Base-by-base conservation (phyloP, 2,113 vertebrate species). In the Morone chrysops region DNA sequence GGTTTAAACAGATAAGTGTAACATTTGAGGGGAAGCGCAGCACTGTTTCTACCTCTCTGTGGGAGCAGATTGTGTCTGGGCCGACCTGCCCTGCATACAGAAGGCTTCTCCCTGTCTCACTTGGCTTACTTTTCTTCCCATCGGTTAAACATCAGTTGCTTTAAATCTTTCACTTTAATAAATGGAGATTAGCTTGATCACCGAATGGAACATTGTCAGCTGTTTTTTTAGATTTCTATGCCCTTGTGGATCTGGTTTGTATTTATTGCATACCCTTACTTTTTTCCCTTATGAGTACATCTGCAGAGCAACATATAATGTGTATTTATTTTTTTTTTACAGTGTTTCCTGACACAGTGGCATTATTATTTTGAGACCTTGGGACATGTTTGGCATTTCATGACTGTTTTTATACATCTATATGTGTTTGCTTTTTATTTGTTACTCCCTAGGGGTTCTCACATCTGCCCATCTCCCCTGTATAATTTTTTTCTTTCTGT, bases 331-430 rank as follows among this genome's bases (percentile, higher is more conserved):
- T 0, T 31, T 31, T 53, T 45, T 65, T 0, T 13, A 67, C n/a
- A 68, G 2, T 67, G 18, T 66, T 48, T 50, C 6, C n/a, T 59
- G 47, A 65, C 50, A 82, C 11, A 1, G 20, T 65, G 31, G 53
- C 36, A 13, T 83, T 81, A 70, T 78, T 91, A 88, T 85, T 88
- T 50, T 86, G 69, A 63, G 72, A 89, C 78, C 73, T 59, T 73
- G 80, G 74, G 78, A 59, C 38, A 3, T 68, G 84, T 75, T 22
- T 77, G 78, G 60, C 54, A 2, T 82, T 84, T 87, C 67, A 62
- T 14, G 51, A n/a, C n/a, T n/a, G 38, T 20, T 63, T 14, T 73
- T 67, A 57, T 81, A 60, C 53, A 70, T 83, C 56, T 74, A 67
- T 80, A 61, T 31, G 45, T 43, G 60, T 50, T 70, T 67, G 16